Conservation (phyloP, 1,140 invertebrate species). For the Tetragonula clypearis region DNA sequence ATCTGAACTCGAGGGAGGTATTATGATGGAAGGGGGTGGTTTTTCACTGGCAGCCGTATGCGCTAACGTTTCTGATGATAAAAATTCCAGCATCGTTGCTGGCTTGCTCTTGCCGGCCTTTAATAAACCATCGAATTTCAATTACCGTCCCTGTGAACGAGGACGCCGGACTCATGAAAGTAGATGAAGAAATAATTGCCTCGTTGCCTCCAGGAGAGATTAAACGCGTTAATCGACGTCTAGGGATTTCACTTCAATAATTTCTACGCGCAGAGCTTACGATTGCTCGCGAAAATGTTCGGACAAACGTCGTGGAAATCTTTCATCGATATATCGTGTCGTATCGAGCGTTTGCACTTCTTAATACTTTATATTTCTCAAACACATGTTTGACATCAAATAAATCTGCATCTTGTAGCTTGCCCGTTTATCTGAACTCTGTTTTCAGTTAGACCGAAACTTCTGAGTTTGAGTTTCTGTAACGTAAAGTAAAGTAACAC, state of each 20-base stretch:
- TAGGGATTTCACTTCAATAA: not conserved
- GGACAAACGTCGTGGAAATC: not conserved
- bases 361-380: too few relatives aligned
- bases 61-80: conserved; percentile 1
- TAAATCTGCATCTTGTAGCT: too few relatives aligned
- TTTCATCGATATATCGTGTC: not conserved
- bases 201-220: not conserved
- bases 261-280: not conserved
- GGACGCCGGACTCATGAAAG: not conserved
- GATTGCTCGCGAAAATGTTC: too few relatives aligned
- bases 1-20: not conserved
- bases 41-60: not conserved
- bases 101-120: not conserved
- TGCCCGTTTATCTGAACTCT: too few relatives aligned
- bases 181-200: conserved; percentile 11
- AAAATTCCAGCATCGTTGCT: conserved; percentile 27
- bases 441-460: too few relatives aligned
- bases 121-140: conserved; percentile 30
- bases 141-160: not conserved
- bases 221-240: conserved; percentile 3
- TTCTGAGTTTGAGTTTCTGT: too few relatives aligned
- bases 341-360: too few relatives aligned
- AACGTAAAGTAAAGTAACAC: too few relatives aligned
- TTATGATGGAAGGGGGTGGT: not conserved
- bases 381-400: too few relatives aligned